A percentile compares a stretch with the other conserved stretches of the same genome.
phyloP scores from a whole-genome alignment of 2,797 vertebrate genomes.

The Melanogrammus aeglefinus region DNA sequence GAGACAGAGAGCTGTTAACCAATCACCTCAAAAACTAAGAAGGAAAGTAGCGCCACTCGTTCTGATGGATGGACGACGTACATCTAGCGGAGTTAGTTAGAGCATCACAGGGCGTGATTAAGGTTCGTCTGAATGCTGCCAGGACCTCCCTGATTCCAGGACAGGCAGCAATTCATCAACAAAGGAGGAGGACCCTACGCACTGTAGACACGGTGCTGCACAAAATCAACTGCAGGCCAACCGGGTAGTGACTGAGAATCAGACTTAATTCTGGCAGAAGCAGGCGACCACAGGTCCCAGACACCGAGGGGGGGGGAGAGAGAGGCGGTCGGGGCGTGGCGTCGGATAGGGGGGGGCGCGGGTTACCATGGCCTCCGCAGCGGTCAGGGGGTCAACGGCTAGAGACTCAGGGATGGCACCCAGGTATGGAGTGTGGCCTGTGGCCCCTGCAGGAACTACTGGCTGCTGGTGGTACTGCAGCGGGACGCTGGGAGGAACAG shows the following conservation, averaged over 20 bases:
- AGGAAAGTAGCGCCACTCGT: neutral
- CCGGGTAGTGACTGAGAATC: neutral
- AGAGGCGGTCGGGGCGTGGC: constrained; percentile 10
- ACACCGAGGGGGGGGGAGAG: constrained; percentile 42
- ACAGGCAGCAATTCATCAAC: constrained; percentile 16
- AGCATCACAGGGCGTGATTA: neutral
- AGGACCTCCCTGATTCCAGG: neutral
- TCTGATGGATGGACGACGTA: neutral
- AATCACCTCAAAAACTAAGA: neutral
- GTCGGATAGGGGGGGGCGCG: neutral
- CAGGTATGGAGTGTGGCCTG: constrained; percentile 42
- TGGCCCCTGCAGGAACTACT: constrained; percentile 8
- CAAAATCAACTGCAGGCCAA: constrained; percentile 9
- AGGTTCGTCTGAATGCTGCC: neutral
- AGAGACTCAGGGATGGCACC: constrained; percentile 62
- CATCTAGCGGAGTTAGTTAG: neutral
- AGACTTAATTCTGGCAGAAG: constrained; percentile 28
- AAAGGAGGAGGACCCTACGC: neutral
- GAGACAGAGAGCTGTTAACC: neutral
- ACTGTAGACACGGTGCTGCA: neutral
- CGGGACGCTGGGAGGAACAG: constrained; percentile 51
- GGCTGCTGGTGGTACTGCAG: constrained; percentile 45
- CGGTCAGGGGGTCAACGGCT: constrained; percentile 43
- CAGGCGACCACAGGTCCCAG: constrained; percentile 37
- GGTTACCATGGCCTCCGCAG: constrained; percentile 69